Base-by-base conservation (phyloP, 2,113 vertebrate genomes). In the Dicaeum eximium region DNA sequence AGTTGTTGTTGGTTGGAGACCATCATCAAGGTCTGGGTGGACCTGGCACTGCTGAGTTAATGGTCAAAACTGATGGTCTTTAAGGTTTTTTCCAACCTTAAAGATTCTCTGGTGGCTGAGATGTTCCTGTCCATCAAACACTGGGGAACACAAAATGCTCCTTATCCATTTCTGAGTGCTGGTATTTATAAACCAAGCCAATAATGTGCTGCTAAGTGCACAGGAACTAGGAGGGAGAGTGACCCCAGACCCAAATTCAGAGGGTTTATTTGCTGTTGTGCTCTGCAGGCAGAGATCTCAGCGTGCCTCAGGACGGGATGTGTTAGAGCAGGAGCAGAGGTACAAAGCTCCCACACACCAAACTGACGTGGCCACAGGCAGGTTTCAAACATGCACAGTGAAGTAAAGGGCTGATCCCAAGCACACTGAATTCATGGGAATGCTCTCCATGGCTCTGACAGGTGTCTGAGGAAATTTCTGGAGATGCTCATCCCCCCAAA, bases 321-420 rank as follows among this genome's bases (percentile, higher is more conserved):
- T 15, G 8, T 2, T 13, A 21, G n/a, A 53, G 13, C 65, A 70
- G 8, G 42, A 48, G 73, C 17, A 22, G 40, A 48, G 75, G 37
- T 8, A 25, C 54, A 14, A 19, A 81, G n/a, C 6, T 23, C 20
- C 30, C 25, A 24, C 23, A 40, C 58, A 7, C 33, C 86, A 3
- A 2, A 13, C 0, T 9, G 56, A 23, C 1, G 4, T 19, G 45
- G 48, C 45, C 58, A 53, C 0, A 13, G 62, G 21, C 23, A 51
- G 38, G 9, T 22, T 47, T 54, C 44, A 71, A n/a, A 42, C 61
- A 22, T 40, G 37, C 54, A 35, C 23, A 42, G 18, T 2, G 6
- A 70, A 56, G 47, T 2, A 6, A 70, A 56, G 47, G 19, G 56
- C 18, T 88, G 67, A 30, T 58, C 37, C 50, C 58, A 22, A 40